Evolutionary conservation across 2,797 vertebrate genomes (phyloP).

Genomic region (Myoxocephalus aenaeus): DNA sequence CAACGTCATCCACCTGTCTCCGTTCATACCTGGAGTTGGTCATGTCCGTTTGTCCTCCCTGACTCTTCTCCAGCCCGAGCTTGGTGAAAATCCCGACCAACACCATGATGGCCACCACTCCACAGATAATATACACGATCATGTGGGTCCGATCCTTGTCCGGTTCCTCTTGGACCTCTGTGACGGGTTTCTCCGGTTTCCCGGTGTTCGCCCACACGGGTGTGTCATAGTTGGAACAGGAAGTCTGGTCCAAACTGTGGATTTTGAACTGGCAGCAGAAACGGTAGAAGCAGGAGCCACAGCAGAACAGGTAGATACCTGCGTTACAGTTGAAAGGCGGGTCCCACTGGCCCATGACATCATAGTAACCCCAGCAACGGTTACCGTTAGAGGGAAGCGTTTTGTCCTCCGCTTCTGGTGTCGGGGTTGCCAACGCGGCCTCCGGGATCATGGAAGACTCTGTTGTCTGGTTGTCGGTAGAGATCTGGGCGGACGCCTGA

Average conservation of each 20-base stretch:
- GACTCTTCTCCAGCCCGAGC: conserved; percentile 93
- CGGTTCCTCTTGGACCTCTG: conserved; percentile 88
- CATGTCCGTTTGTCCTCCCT: conserved; percentile 90
- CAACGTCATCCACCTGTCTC: not conserved
- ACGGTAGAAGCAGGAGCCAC: conserved; percentile 97
- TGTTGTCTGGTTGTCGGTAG: conserved; percentile 73
- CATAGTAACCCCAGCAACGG: conserved; percentile 95
- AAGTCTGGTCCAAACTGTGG: conserved; percentile 93
- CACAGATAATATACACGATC: conserved; percentile 98
- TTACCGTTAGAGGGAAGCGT: conserved; percentile 71
- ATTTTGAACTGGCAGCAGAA: conserved; percentile 97
- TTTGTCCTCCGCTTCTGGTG: conserved; percentile 62
- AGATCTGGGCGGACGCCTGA: conserved; percentile 71
- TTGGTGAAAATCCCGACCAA: conserved; percentile 96
- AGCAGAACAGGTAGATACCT: conserved; percentile 95
- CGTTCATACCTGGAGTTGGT: conserved; percentile 92
- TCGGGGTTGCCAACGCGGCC: conserved; percentile 75
- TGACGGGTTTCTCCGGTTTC: conserved; percentile 86
- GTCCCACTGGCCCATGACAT: conserved; percentile 99
- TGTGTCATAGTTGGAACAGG: conserved; percentile 97
- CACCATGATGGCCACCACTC: conserved; percentile 96
- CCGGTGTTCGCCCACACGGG: conserved; percentile 97
- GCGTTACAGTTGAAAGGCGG: conserved; percentile 96
- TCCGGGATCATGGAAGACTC: conserved; percentile 74
- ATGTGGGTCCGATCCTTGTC: conserved; percentile 94